Evolutionary conservation across 2,797 vertebrate genomes (phyloP), one percentile per base, ranked within the genome.

Genomic region (Enteromius radiatus): DNA sequence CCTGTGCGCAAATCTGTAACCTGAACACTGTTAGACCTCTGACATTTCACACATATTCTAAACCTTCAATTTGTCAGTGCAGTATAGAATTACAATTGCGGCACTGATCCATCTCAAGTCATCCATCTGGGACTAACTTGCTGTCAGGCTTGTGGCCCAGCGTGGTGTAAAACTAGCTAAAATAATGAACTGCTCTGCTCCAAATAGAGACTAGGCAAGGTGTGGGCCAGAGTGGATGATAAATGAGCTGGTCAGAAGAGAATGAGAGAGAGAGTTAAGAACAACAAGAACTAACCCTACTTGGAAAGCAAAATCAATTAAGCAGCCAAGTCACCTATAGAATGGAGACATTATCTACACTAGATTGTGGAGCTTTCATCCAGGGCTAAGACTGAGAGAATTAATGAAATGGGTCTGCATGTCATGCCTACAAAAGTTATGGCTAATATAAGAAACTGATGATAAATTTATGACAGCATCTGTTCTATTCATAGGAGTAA

Each of bases 181-280:
- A 54, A 73, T 91, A 91, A 91, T 91, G 87, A 91, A 90, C 86
- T 82, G 87, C 70, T 86, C 67, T 61, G 23, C 70, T 79, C 45
- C 83, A 82, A 67, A 74, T 21, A 56, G 47, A 80, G 75, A 78
- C 43, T 74, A 80, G 33, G 73, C 33, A 73, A 85, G 79, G 76
- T 84, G 85, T 75, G n/a, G 49, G 36, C 77, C 38, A 28, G 59
- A 43, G 61, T 14, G 36, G 71, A 86, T 86, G 84, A 88, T 89
- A 78, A 86, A 87, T 86, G 87, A 80, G 83, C 45, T 52, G 81
- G 84, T 78, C 76, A 81, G 33, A 56, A 82, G 21, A 45, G 70
- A 87, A 65, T 36, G 52, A 59, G 19, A 77, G 38, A 36, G 83
- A 86, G 43, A 78, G 36, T 76, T 41, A 69, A 36, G 56, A 65